phyloP scores from a whole-genome alignment of 2,797 vertebrate species.

The Coccyzus lansbergi region DNA sequence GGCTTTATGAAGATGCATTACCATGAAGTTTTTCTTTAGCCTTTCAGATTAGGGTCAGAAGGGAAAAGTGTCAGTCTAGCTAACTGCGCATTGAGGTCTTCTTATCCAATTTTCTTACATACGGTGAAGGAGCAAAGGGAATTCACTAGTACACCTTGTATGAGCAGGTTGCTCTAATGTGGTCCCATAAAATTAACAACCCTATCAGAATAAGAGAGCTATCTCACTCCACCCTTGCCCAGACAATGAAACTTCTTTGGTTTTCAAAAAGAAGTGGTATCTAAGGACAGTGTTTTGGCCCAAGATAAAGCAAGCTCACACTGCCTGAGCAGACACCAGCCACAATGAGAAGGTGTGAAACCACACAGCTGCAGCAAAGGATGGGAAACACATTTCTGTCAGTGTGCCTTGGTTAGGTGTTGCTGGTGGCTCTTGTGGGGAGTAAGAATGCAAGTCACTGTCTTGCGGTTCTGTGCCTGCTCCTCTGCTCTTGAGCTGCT shows the following conservation, averaged over 20 bases:
- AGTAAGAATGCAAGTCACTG: not conserved
- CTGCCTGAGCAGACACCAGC: not conserved
- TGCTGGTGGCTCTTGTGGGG: not conserved
- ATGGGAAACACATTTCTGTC: not conserved
- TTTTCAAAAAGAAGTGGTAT: not conserved
- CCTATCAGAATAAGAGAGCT: not conserved
- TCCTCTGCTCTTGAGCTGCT: not conserved
- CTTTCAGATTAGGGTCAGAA: not conserved
- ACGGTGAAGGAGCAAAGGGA: not conserved
- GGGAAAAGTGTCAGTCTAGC: not conserved
- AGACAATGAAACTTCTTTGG: not conserved
- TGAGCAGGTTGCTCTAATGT: not conserved
- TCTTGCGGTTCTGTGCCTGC: not conserved
- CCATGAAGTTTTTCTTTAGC: not conserved
- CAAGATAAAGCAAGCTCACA: not conserved
- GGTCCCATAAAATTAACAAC: not conserved
- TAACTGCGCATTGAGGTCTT: not conserved
- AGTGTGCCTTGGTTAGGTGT: not conserved
- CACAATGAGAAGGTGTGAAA: constrained; percentile 14
- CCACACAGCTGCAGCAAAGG: not conserved
- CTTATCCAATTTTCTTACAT: not conserved
- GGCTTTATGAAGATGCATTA: not conserved
- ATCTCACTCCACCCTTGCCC: not conserved
- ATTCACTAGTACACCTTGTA: not conserved
- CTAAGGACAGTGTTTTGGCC: not conserved